Conservation (phyloP, 2,797 vertebrate genomes). For the Arremon brunneinucha region DNA sequence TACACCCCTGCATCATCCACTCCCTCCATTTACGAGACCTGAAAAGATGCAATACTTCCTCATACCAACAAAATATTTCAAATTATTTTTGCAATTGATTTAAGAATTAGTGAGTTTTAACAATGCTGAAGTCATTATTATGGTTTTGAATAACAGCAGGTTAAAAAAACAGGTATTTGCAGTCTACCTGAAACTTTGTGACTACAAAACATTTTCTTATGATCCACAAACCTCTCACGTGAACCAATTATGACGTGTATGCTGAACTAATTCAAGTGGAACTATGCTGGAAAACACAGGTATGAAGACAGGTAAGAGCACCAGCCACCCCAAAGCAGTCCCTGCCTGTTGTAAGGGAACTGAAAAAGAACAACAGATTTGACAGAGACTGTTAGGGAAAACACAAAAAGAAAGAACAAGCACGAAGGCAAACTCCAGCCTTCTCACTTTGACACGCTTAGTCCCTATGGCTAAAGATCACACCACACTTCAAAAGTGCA, state of each 20-base stretch:
- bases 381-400: neutral
- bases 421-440: neutral
- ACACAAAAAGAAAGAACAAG: neutral
- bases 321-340: neutral
- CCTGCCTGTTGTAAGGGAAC: neutral
- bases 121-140: neutral
- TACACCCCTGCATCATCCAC: neutral
- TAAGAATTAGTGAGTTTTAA: neutral
- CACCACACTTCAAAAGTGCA: neutral
- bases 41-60: neutral
- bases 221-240: neutral
- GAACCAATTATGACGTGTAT: fast-evolving
- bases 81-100: neutral
- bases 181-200: neutral
- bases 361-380: neutral
- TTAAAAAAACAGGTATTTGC: neutral
- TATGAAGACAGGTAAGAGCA: neutral
- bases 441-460: neutral
- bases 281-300: neutral
- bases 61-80: neutral
- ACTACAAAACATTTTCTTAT: neutral
- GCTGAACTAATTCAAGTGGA: neutral
- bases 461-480: neutral
- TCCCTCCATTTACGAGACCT: neutral
- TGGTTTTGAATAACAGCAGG: neutral